These are phyloP conservation scores for Periophthalmus modestus DNA, from an alignment of 2,113 vertebrate genomes.

Conservation along the genomic window DNA sequence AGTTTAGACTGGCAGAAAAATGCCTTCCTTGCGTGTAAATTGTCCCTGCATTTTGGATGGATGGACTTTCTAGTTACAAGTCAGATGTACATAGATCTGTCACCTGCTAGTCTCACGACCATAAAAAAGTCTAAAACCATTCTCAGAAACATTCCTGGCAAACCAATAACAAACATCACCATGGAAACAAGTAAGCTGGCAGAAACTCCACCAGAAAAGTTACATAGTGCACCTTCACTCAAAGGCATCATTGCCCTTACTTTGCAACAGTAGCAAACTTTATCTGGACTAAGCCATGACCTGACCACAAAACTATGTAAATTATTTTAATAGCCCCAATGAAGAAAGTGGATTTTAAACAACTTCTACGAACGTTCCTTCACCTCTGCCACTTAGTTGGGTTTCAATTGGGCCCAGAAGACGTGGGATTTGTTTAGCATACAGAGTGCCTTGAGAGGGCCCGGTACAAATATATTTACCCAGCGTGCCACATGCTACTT, in stretches of 20 bases:
- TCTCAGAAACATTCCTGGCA: no score
- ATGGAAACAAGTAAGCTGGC: no score
- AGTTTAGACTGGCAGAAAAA: no score
- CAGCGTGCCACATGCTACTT: conserved; percentile 89
- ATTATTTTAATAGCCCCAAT: background rate
- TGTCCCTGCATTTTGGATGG: no score
- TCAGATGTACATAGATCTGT: no score
- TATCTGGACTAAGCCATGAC: background rate
- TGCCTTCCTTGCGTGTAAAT: no score
- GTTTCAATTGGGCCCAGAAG: conserved; percentile 58
- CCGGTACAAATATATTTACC: conserved; percentile 90
- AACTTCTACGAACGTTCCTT: background rate
- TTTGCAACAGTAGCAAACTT: background rate
- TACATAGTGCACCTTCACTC: background rate
- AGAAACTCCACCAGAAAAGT: no score
- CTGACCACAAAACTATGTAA: background rate
- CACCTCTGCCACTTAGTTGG: conserved; percentile 25
- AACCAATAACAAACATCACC: no score
- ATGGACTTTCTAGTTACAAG: no score
- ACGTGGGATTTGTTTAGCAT: conserved; percentile 90
- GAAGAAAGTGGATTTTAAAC: conserved; percentile 5
- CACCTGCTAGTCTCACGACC: no score
- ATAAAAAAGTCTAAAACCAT: no score
- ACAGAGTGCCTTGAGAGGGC: conserved; percentile 73
- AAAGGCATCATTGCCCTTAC: background rate